Percentiles rank a stretch among this genome's conserved stretches.
These are phyloP conservation scores for Saimiri boliviensis DNA, from an alignment of 2,113 vertebrate genomes.

Conservation along the genomic window DNA sequence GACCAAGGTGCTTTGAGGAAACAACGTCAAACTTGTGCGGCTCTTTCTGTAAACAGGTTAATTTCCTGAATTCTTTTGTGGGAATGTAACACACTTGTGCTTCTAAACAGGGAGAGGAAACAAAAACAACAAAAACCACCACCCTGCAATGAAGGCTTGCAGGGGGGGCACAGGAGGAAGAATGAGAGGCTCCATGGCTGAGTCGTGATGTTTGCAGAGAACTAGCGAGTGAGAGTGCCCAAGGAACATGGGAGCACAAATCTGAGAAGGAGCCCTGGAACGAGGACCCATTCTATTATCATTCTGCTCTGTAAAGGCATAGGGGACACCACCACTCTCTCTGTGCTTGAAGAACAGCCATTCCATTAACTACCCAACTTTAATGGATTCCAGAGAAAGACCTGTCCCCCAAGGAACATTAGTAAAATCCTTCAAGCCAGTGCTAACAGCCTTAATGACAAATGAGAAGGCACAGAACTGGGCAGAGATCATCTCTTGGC, in stretches of 20 bases:
- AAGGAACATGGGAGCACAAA: neutral
- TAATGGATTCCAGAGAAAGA: neutral
- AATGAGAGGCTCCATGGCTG: neutral
- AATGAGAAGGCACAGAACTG: neutral
- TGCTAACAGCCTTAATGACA: neutral
- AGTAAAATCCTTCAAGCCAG: slow-evolving; percentile 21
- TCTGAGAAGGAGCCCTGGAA: neutral
- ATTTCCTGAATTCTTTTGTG: slow-evolving; percentile 34
- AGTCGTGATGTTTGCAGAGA: neutral
- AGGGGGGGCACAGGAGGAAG: neutral
- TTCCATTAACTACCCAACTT: neutral
- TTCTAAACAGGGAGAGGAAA: neutral
- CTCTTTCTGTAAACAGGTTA: neutral
- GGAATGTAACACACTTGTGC: neutral
- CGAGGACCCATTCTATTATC: rapidly evolving
- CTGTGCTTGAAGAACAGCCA: neutral
- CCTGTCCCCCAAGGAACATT: slow-evolving; percentile 48
- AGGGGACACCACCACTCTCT: neutral
- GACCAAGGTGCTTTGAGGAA: neutral
- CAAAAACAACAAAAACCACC: neutral
- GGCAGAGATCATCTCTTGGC: slow-evolving; percentile 12
- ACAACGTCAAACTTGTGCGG: neutral
- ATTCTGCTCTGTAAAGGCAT: neutral
- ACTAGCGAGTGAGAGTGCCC: neutral
- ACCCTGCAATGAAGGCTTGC: neutral